Evolutionary conservation across 2,797 vertebrate genomes (phyloP).

Genomic region (Chelon labrosus): DNA sequence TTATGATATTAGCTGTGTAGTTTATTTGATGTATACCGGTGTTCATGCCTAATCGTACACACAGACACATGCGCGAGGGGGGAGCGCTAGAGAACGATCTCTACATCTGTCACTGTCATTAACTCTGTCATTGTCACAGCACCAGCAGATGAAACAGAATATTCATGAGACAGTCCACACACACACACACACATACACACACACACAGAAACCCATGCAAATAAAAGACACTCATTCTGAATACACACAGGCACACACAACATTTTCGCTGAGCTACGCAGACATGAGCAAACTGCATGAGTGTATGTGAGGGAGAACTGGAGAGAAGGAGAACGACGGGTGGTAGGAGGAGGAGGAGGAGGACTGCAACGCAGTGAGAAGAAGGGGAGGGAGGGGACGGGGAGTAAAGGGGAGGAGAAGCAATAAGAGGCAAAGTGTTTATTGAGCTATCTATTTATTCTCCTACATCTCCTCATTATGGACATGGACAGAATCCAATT

Average conservation of each 20-base stretch:
- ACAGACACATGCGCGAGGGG: conserved; percentile 42
- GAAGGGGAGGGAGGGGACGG: conserved; percentile 48
- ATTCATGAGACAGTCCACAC: conserved; percentile 81
- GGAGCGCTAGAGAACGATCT: conserved; percentile 62
- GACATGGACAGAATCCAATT: conserved; percentile 88
- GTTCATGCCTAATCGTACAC: conserved; percentile 66
- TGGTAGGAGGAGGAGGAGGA: conserved; percentile 45
- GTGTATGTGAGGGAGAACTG: conserved; percentile 54
- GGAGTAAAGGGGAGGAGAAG: conserved; percentile 73
- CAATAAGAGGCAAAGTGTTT: conserved; percentile 88
- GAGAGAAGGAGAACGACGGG: conserved; percentile 58
- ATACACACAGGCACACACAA: conserved; percentile 66
- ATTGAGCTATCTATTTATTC: conserved; percentile 90
- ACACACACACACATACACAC: conserved; percentile 44
- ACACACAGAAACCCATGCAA: conserved; percentile 57
- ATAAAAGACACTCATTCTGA: conserved; percentile 67
- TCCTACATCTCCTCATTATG: conserved; percentile 88
- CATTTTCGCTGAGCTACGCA: conserved; percentile 76
- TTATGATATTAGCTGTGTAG: conserved; percentile 81
- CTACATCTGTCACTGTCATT: conserved; percentile 89
- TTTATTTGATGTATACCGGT: conserved; percentile 78
- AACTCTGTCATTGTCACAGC: conserved; percentile 83
- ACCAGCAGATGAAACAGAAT: conserved; percentile 85
- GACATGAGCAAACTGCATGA: conserved; percentile 58
- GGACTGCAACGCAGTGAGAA: conserved; percentile 51